Base-by-base conservation (phyloP, 2,797 vertebrate species). In the Protonibea diacanthus region DNA sequence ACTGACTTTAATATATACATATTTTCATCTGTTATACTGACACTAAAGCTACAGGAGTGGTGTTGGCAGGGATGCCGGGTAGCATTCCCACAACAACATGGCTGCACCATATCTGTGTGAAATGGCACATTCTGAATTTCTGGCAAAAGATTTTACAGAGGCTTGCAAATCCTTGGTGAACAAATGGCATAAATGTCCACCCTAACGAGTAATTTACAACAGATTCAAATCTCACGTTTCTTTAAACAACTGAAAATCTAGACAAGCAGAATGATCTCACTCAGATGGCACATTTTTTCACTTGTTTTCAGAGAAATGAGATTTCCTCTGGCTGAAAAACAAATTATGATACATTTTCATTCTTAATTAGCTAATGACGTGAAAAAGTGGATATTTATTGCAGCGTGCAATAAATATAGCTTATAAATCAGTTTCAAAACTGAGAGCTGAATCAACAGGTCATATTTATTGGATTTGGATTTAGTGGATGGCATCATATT, bases 1-100 rank as follows among this genome's bases (percentile, higher is more conserved):
- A 84, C 78, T 57, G 60, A 56, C 69, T 94, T 94, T 93, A 94
- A 91, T 94, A 89, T 88, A 21, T 92, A 93, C 90, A 95, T 90
- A 84, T 89, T 82, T 84, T 84, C 74, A 81, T 89, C 61, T 80
- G 75, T 83, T 82, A 83, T 76, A 90, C 84, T 83, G 87, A 87
- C 89, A 90, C 85, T 78, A 82, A 83, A 89, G 85, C 83, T 83
- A 86, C 87, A 88, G 88, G 85, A 82, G 85, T 65, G 74, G 70
- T 69, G 85, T 85, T 72, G 38, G 79, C 67, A 74, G 58, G 76
- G 62, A 58, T 56, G 85, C 77, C 47, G 25, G 45, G 65, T 62
- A 74, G 84, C 60, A 45, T 76, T 70, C 76, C 62, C 64, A 45
- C 70, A 83, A 84, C 83, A 82, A 84, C 83, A 82, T 33, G 76